Evolutionary conservation across 2,888 invertebrate species (phyloP).

Genomic region (Tinea pellionella): DNA sequence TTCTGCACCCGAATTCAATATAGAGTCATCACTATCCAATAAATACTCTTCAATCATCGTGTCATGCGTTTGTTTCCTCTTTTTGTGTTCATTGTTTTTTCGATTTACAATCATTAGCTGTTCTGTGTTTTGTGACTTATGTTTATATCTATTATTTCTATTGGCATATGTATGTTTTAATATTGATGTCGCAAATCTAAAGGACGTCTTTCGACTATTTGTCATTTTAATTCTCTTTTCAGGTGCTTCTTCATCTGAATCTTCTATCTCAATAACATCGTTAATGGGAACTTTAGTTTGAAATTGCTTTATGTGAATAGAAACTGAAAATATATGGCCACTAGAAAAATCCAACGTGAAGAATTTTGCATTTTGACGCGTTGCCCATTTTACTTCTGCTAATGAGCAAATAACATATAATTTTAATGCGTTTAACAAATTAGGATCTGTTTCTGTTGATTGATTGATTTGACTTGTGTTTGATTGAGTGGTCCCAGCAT

Average conservation of each 20-base stretch:
- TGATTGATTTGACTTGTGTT: no score
- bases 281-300: neutral
- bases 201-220: no score
- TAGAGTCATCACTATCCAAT: slow-evolving; percentile 16
- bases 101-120: no score
- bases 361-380: slow-evolving; percentile 34
- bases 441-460: no score
- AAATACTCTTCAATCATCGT: slow-evolving; percentile 23
- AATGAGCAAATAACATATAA: no score
- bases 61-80: no score
- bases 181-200: neutral
- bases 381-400: slow-evolving; percentile 39
- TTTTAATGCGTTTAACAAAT: neutral
- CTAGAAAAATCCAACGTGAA: slow-evolving; percentile 42
- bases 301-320: slow-evolving; percentile 38
- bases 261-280: neutral
- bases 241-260: neutral
- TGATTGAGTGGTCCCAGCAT: neutral
- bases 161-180: no score
- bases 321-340: slow-evolving; percentile 37
- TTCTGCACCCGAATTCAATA: neutral
- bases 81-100: no score
- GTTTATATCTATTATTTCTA: no score
- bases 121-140: no score
- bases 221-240: neutral